Percentiles rank a stretch among this genome's conserved stretches.
Evolutionary conservation across 2,888 invertebrate species (phyloP).

Genomic region (Cephus runcator): DNA sequence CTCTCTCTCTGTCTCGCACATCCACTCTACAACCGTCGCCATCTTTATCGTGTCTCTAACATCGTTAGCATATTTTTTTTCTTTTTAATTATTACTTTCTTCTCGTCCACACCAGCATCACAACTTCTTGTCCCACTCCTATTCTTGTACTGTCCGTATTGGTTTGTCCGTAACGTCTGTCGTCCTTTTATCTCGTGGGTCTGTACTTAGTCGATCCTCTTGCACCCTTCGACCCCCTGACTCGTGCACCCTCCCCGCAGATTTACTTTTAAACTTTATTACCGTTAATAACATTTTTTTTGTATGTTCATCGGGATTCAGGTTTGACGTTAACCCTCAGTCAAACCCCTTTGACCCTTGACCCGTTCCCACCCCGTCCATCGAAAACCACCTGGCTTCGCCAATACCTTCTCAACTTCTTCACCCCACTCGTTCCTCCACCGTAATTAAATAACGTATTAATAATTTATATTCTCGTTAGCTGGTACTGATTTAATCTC

Average conservation of each 20-base stretch:
- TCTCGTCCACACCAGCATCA: neutral
- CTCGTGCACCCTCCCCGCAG: neutral
- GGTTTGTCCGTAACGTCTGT: neutral
- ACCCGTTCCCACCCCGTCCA: neutral
- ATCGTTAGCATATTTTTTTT: constrained; percentile 20
- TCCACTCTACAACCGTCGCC: neutral
- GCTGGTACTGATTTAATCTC: constrained; percentile 48
- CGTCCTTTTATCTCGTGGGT: neutral
- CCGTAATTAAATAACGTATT: constrained; percentile 37
- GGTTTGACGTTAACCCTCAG: neutral
- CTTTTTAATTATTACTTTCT: constrained; percentile 12
- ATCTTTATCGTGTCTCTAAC: neutral
- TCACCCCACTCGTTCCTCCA: neutral
- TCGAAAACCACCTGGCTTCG: neutral
- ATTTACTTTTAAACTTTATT: neutral
- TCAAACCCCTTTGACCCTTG: neutral
- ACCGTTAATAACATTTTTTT: neutral
- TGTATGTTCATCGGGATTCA: neutral
- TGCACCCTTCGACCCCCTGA: neutral
- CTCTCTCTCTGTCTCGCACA: constrained; percentile 15
- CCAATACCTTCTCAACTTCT: neutral
- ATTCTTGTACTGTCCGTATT: neutral
- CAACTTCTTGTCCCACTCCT: neutral
- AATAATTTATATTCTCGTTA: constrained; percentile 47
- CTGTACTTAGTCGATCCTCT: neutral